phyloP scores from a whole-genome alignment of 2,797 vertebrate genomes.

The Caiman crocodilus region DNA sequence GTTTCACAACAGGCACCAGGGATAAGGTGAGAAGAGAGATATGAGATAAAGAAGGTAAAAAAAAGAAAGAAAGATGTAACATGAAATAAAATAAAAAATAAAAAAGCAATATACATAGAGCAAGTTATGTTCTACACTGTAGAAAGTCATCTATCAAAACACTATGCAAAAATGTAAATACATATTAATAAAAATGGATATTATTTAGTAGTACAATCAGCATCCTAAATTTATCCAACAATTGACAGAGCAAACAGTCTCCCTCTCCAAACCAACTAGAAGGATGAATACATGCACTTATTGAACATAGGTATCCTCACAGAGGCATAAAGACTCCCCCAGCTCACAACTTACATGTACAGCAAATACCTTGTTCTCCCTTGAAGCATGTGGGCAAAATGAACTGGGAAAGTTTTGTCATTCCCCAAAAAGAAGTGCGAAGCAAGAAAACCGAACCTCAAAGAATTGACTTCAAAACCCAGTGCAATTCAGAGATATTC shows the following conservation, averaged over 20 bases:
- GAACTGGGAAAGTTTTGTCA: no score
- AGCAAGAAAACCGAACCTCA: not conserved
- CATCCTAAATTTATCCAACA: not conserved
- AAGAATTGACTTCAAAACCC: no score
- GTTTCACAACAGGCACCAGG: not conserved
- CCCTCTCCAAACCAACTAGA: not conserved
- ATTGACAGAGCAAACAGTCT: fast-evolving
- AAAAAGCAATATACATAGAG: not conserved
- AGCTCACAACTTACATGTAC: not conserved
- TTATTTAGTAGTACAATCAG: not conserved
- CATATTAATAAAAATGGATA: not conserved
- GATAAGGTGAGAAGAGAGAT: not conserved
- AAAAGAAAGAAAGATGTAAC: not conserved
- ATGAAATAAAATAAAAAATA: not conserved
- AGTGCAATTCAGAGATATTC: no score
- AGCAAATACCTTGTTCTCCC: not conserved
- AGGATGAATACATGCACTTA: not conserved
- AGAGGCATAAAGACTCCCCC: not conserved
- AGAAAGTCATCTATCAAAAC: not conserved
- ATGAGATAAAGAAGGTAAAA: not conserved
- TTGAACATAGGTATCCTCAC: not conserved
- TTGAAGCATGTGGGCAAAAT: no score
- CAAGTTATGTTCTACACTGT: not conserved
- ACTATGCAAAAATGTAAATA: not conserved
- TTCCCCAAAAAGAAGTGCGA: not conserved